Evolutionary conservation across 2,888 invertebrate species (phyloP), one percentile per base, ranked within the genome.

Genomic region (Nemotelus nigrinus): DNA sequence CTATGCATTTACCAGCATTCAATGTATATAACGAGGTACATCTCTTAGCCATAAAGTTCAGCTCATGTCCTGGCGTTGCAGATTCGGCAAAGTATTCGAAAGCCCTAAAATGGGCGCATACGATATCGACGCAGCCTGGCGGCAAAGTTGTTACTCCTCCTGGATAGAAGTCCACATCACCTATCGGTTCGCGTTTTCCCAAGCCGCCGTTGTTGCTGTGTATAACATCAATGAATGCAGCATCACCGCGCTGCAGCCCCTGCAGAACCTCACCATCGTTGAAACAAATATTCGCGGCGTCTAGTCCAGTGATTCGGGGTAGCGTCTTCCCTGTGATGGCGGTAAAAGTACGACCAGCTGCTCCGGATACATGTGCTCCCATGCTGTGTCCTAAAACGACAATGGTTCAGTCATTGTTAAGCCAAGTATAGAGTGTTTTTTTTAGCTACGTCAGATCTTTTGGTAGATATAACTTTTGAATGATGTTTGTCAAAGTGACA

Each of bases 251-350:
- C 63, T 80, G 80, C 2, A 86, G 63, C 0, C 85, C 84, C 0
- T 84, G 82, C 1, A 86, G 74, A 0, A 79, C 77, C 7, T 85
- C 81, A 43, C 83, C 82, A 25, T 83, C 80, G 57, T 86, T 86
- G 76, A 86, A 86, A 50, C 86, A 86, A 25, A 85, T 86, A 58
- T 85, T 85, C 3, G 87, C 86, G 2, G 86, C 86, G 82, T 86
- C 87, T 39, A 86, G 80, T 3, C 84, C 86, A 0, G 86, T 87
- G 53, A 86, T 85, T 7, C 86, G 83, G 5, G 83, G 82, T 41
- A 86, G 82, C 7, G 80, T 41, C 65, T 84, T 81, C 3, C 82
- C 82, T 1, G 87, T 85, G 2, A 83, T 71, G 2, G 80, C 77
- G 50, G 78, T 81, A 63, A 85, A 87, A 10, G 82, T 81, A 7